Percentiles rank a stretch among this genome's conserved stretches.
These are phyloP conservation scores for Coryphaenoides rupestris DNA, from an alignment of 2,113 vertebrate species.

Conservation along the genomic window DNA sequence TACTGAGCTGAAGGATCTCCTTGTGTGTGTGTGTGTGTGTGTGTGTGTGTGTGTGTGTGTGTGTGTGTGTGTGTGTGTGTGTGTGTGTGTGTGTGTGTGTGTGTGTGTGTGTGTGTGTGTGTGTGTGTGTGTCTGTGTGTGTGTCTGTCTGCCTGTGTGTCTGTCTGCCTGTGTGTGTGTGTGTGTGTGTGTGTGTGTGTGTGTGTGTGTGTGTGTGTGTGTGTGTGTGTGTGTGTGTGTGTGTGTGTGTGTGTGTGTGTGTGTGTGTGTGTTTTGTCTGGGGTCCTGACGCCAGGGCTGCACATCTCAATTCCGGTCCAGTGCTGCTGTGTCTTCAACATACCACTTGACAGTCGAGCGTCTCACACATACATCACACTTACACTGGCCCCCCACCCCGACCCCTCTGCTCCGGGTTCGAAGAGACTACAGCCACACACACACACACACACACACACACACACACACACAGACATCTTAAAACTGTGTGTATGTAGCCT, in stretches of 20 bases:
- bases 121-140: too few relatives aligned
- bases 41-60: too few relatives aligned
- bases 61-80: neutral
- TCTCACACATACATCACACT: neutral
- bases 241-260: constrained; percentile 1
- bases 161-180: neutral
- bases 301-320: constrained; percentile 35
- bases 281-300: constrained; percentile 48
- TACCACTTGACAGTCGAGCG: constrained; percentile 28
- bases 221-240: constrained; percentile 31
- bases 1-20: constrained; percentile 1
- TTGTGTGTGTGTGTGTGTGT: constrained; percentile 2
- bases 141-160: too few relatives aligned
- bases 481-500: constrained; percentile 7
- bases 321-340: constrained; percentile 15
- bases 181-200: constrained; percentile 30
- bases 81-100: neutral
- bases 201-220: constrained; percentile 4
- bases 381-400: neutral
- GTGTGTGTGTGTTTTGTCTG: constrained; percentile 32
- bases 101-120: too few relatives aligned
- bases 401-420: neutral
- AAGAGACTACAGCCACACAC: neutral
- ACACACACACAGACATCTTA: too few relatives aligned
- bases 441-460: too few relatives aligned